Percentiles rank a stretch among this genome's conserved stretches.
phyloP scores from a whole-genome alignment of 1,140 invertebrate genomes.

The Philopotamus ludificatus region DNA sequence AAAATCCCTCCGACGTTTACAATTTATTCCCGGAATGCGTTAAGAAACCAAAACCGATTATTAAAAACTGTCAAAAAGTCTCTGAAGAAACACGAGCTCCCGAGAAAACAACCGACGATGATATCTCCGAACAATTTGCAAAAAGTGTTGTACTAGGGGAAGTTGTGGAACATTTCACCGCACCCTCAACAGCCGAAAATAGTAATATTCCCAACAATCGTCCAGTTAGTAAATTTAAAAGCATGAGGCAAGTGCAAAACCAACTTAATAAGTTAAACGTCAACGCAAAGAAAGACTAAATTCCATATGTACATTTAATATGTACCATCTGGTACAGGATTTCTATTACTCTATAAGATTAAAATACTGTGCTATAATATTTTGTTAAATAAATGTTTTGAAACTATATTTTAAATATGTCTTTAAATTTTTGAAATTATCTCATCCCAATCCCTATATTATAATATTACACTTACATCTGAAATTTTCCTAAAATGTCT shows the following conservation, averaged over 20 bases:
- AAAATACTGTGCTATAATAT: too few relatives aligned
- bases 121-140: not conserved
- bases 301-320: too few relatives aligned
- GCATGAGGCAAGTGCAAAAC: constrained; percentile 27
- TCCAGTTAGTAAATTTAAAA: constrained; percentile 38
- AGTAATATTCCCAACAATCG: not conserved
- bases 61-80: constrained; percentile 46
- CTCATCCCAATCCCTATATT: too few relatives aligned
- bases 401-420: too few relatives aligned
- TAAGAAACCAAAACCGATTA: constrained; percentile 47
- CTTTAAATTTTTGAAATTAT: too few relatives aligned
- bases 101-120: not conserved
- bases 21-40: constrained; percentile 45
- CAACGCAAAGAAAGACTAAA: too few relatives aligned
- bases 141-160: not conserved
- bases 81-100: constrained; percentile 30
- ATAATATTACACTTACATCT: too few relatives aligned
- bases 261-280: too few relatives aligned
- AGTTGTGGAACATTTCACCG: not conserved
- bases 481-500: too few relatives aligned
- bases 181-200: not conserved
- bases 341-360: too few relatives aligned
- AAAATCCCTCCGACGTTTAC: constrained; percentile 52
- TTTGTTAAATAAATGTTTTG: too few relatives aligned
- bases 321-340: too few relatives aligned